phyloP scores from a whole-genome alignment of 2,888 invertebrate genomes.

The Cerceris rybyensis region DNA sequence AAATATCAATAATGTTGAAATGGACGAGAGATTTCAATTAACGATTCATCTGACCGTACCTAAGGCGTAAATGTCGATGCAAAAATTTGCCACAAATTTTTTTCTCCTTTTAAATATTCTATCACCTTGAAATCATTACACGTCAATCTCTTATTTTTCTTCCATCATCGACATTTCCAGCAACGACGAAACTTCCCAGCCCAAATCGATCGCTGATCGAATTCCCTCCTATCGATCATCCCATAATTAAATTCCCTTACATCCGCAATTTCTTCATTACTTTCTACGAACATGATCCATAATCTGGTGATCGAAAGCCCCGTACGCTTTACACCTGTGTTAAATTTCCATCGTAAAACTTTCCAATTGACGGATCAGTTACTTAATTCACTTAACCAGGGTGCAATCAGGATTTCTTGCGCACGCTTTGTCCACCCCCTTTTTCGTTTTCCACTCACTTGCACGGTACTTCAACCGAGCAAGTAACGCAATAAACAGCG shows the following conservation, averaged over 20 bases:
- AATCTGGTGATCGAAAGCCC: background rate
- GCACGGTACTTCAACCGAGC: conserved; percentile 13
- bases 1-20: too few relatives aligned
- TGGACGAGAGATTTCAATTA: too few relatives aligned
- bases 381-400: too few relatives aligned
- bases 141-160: too few relatives aligned
- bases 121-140: too few relatives aligned
- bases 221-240: background rate
- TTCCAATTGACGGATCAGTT: too few relatives aligned
- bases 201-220: background rate
- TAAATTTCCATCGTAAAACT: too few relatives aligned
- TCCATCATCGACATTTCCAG: background rate
- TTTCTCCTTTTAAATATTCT: too few relatives aligned
- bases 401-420: background rate
- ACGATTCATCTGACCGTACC: too few relatives aligned
- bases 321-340: too few relatives aligned
- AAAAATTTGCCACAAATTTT: too few relatives aligned
- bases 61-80: too few relatives aligned
- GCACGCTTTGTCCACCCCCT: conserved; percentile 18
- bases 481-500: conserved; percentile 24
- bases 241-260: background rate
- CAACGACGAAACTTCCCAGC: background rate
- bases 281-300: background rate
- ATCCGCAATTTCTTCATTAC: background rate
- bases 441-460: background rate